Conservation (phyloP, 2,888 invertebrate species). For the Sepiola atlantica region DNA sequence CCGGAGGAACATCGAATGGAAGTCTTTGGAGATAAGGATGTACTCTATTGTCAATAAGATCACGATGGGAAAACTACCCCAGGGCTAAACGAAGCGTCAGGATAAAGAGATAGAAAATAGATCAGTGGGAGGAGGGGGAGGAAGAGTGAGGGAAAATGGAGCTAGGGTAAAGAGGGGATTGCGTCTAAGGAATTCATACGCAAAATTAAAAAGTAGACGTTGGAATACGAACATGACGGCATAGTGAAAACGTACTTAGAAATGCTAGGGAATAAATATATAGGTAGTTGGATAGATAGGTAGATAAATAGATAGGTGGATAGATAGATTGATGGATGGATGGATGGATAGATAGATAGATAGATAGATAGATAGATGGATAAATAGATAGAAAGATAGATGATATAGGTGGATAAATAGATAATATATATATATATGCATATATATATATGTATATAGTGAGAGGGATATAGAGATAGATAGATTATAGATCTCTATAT, state of each 20-base stretch:
- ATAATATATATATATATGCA: too few species aligned
- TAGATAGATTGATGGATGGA: too few species aligned
- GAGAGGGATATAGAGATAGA: too few species aligned
- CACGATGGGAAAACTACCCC: not conserved
- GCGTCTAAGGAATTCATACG: not conserved
- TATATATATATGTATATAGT: too few species aligned
- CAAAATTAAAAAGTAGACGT: not conserved
- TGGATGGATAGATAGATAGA: too few species aligned
- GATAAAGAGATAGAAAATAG: not conserved
- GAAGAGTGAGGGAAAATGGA: not conserved
- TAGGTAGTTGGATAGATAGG: too few species aligned
- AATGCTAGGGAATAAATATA: not conserved
- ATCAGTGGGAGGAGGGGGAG: not conserved
- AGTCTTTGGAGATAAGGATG: not conserved
- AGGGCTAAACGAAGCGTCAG: not conserved
- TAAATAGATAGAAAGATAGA: not conserved
- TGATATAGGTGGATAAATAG: too few species aligned
- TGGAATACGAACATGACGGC: not conserved
- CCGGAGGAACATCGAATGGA: not conserved
- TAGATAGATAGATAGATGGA: not conserved
- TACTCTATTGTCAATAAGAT: not conserved
- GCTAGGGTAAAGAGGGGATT: not conserved
- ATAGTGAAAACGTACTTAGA: not conserved
- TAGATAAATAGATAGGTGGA: too few species aligned
- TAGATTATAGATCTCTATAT: too few species aligned